Evolutionary conservation across 2,113 vertebrate species (phyloP), one percentile per base, ranked within the genome.

Genomic region (Orientallactaga bullata): DNA sequence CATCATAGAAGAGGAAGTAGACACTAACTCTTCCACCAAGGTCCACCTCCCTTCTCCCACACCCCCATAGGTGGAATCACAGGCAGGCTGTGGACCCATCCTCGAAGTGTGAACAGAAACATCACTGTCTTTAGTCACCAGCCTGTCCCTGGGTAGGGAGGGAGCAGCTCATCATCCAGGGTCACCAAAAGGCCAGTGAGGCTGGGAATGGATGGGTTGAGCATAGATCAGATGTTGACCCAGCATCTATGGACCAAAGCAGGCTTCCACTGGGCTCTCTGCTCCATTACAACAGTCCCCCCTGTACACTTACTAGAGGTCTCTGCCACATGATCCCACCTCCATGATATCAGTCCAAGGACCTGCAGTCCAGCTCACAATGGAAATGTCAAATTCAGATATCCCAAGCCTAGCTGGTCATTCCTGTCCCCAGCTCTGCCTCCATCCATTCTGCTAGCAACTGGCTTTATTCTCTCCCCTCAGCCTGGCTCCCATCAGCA

Each of bases 161-260:
- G 42, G 8, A 47, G n/a, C 30, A 68, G 28, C 42, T 30, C 61
- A 21, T 55, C 60, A 20, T 76, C 90, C 95, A 88, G 94, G 96
- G 94, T 96, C 95, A 89, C 93, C 71, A 94, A 93, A 95, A 96
- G 97, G 85, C 96, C 92, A 93, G 90, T 26, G 12, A 91, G 94
- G 96, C 94, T 94, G 94, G 83, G 7, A 83, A 84, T 60, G 26
- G 66, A 61, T 24, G 0, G 47, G 65, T 12, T 8, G 2, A 28
- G 81, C 17, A 9, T 42, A 58, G 17, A 21, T 77, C 21, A 73
- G 76, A 66, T 21, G 55, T 39, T n/a, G n/a, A n/a, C 51, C 10
- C 47, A 23, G 21, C 0, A 47, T 21, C 68, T 37, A 12, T 0
- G 28, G 66, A 7, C n/a, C 23, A 21, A 8, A 21, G 42, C 21